Base-by-base conservation (phyloP, 2,888 invertebrate genomes). In the Mantis religiosa region DNA sequence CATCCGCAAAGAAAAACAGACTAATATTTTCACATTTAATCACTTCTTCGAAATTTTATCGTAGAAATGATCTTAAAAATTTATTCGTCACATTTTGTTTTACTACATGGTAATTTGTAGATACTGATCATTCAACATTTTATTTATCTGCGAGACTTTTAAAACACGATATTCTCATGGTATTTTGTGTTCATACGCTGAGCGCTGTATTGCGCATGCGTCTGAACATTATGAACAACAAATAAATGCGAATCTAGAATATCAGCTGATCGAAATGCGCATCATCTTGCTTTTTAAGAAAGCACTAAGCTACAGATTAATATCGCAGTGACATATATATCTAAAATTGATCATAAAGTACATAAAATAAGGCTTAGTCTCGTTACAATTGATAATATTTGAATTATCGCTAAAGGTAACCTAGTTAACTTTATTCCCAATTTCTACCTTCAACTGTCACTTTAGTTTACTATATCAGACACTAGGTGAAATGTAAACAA, bases 261-360 rank as follows among this genome's bases (percentile, higher is more conserved):
- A 90, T 90, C 90, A 90, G 90, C 90, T 90, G 90, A 90, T 90
- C 89, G 83, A 89, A 90, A 90, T 89, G 89, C 90, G 87, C 34
- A 87, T 54, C 34, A 30, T 47, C 8, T 85, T 25, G 6, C 54
- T n/a, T 47, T 47, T 85, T 47, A 71, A 25, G 4, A 71, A 71
- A 20, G 2, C 54, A 71, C 20, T 71, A 20, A 20, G 54, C 20
- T 71, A 71, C 4, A 71, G 20, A 71, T 15, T 20, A 1, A 14
- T 71, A 20, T 71, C 3, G 25, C 2, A 71, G 25, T 20, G 15
- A 71, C 20, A 20, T 20, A 71, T 71, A 20, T 25, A 4, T 20
- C 20, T 25, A 71, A 71, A 71, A 71, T 71, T 20, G 54, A 20
- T 20, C 54, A 25, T 25, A 20, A 71, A 3, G 15, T 15, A 6